phyloP scores from a whole-genome alignment of 2,113 vertebrate genomes.

The Hippocampus barbouri region DNA sequence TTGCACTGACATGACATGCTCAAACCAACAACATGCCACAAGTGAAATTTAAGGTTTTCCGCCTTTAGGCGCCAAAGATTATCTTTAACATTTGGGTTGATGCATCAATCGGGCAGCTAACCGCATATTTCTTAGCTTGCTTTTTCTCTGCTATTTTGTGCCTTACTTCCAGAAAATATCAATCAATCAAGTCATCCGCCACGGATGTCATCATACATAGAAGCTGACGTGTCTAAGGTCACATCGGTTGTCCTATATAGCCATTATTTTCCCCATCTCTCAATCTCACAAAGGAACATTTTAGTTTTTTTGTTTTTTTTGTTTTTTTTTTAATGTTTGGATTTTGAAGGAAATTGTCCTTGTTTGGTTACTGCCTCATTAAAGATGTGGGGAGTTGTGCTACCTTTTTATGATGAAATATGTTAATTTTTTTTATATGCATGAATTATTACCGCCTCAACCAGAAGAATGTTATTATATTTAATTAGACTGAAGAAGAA shows the following conservation, averaged over 20 bases:
- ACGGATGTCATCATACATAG: neutral
- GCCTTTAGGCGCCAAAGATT: no score
- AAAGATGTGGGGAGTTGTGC: slow-evolving; percentile 3
- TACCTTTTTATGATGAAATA: neutral
- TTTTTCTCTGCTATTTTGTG: neutral
- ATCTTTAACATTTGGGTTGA: neutral
- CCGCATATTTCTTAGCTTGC: neutral
- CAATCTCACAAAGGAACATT: slow-evolving; percentile 1
- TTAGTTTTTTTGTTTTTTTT: neutral
- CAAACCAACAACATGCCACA: neutral
- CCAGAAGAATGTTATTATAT: neutral
- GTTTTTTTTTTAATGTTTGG: slow-evolving; percentile 5
- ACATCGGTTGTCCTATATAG: neutral
- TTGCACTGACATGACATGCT: neutral
- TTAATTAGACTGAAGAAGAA: slow-evolving; percentile 3
- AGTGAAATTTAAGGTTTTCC: neutral
- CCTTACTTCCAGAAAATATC: neutral
- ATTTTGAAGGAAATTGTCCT: slow-evolving; percentile 32
- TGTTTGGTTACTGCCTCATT: neutral
- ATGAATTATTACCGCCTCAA: slow-evolving; percentile 5
- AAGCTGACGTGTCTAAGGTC: neutral
- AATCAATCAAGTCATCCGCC: neutral
- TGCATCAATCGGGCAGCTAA: neutral
- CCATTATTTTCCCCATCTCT: neutral
- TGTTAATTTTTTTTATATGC: neutral